These are phyloP conservation scores for Galemys pyrenaicus DNA, from an alignment of 2,113 vertebrate genomes.

Conservation along the genomic window DNA sequence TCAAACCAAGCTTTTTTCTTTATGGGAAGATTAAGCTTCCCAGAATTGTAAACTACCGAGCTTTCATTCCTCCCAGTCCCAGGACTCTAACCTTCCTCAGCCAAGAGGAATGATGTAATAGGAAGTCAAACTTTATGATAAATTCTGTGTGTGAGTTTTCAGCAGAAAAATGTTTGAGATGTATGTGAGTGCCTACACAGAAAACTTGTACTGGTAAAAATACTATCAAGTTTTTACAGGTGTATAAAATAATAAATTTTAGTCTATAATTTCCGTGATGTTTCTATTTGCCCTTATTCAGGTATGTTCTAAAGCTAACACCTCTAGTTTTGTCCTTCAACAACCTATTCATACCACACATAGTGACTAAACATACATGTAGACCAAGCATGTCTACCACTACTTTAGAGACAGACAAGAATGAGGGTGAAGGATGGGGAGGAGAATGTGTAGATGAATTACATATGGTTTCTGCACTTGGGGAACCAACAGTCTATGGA, in stretches of 20 bases:
- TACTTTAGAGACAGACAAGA: neutral
- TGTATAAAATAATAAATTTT: neutral
- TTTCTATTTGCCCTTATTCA: neutral
- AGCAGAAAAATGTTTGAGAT: slow-evolving; percentile 22
- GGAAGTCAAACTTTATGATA: slow-evolving; percentile 58
- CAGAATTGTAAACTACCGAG: slow-evolving; percentile 42
- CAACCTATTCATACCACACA: neutral
- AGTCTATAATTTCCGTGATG: neutral
- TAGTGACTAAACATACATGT: neutral
- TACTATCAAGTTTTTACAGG: neutral
- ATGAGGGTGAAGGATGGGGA: neutral
- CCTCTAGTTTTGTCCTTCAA: slow-evolving; percentile 21
- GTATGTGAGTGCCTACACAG: neutral
- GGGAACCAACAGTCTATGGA: neutral
- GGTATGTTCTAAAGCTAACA: neutral
- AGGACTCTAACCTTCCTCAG: slow-evolving; percentile 41
- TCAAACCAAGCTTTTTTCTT: slow-evolving; percentile 18
- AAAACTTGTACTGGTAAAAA: neutral
- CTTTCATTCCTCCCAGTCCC: slow-evolving; percentile 27
- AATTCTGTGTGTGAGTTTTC: slow-evolving; percentile 43
- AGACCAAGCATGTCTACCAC: neutral
- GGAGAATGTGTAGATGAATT: neutral
- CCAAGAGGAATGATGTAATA: slow-evolving; percentile 55
- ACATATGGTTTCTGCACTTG: neutral
- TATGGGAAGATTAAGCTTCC: slow-evolving; percentile 28